Percentiles rank a stretch among this genome's conserved stretches.
These are phyloP conservation scores for Tetramorium parvispinum DNA, from an alignment of 1,140 invertebrate genomes.

Conservation along the genomic window DNA sequence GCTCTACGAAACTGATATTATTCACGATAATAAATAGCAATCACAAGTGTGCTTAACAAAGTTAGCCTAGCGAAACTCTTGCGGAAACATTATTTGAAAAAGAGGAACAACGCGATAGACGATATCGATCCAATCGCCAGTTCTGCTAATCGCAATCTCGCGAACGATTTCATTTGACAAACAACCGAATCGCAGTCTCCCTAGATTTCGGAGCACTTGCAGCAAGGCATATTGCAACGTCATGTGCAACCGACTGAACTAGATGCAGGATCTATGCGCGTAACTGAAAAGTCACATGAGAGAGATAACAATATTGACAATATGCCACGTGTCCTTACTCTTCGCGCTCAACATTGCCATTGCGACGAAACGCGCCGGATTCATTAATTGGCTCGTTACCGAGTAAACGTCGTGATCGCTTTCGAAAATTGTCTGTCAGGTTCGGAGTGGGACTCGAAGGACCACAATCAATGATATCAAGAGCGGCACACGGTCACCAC, in stretches of 20 bases:
- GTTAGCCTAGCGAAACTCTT: not conserved
- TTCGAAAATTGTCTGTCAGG: conserved; percentile 61
- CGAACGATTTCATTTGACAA: conserved; percentile 24
- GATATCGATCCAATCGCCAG: not conserved
- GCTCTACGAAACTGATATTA: not conserved
- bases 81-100: not conserved
- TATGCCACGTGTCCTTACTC: not conserved
- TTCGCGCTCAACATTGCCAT: not conserved
- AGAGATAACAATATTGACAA: conserved; percentile 6
- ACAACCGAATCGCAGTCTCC: not conserved
- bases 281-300: conserved; percentile 2
- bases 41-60: not conserved
- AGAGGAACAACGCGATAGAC: not conserved
- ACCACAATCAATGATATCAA: conserved; percentile 10
- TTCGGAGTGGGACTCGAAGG: conserved; percentile 7
- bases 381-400: conserved; percentile 35
- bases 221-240: not conserved
- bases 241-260: conserved; percentile 1
- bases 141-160: not conserved
- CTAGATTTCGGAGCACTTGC: not conserved
- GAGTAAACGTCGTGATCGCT: conserved; percentile 40
- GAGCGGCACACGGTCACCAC: conserved; percentile 37
- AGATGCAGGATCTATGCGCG: not conserved
- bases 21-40: conserved; percentile 19
- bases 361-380: conserved; percentile 18